Base-by-base conservation (phyloP, 1,140 invertebrate genomes). In the Agrypnia vestita region DNA sequence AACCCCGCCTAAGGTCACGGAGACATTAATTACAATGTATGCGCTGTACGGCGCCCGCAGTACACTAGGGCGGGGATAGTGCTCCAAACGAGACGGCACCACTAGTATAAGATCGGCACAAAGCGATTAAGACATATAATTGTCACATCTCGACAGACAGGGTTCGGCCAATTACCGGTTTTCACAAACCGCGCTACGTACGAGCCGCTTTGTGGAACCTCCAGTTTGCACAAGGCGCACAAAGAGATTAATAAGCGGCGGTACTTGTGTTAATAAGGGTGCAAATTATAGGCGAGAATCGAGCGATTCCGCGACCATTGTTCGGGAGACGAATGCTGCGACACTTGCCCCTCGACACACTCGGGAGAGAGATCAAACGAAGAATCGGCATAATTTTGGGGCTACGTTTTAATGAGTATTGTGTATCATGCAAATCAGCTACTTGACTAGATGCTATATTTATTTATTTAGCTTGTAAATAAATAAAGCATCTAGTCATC, bases 171-270 rank as follows among this genome's bases (percentile, higher is more conserved):
- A 64, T 64, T 64, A 64, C 61, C 61, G 35, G 61, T 64, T 43
- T 64, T 64, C 61, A 4, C 61, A 25, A n/a, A 64, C 35, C 61
- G 35, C 35, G 35, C 35, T 43, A 64, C 35, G 61, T 64, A 64
- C 61, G 13, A 64, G 25, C 12, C 61, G 25, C 61, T 64, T 59
- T 59, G n/a, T 8, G n/a, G n/a, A 10, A 9, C 55, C 17, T 11
- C 61, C 9, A 64, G 7, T 25, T 19, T 64, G 6, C 17, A 59
- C 21, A 64, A 64, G 61, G 35, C 35, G 61, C 25, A 35, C 13
- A 64, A 64, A 64, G 61, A 64, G 61, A 64, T 64, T 64, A 64
- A 64, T 64, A 64, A 64, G 61, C 19, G 35, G 13, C 61, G 19
- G 21, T 35, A 43, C 10, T 64, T 8, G 61, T 43, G 61, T 43